A percentile compares a stretch with the other conserved stretches of the same genome.
Conservation (phyloP, 1,140 invertebrate species). For the Solen grandis region DNA sequence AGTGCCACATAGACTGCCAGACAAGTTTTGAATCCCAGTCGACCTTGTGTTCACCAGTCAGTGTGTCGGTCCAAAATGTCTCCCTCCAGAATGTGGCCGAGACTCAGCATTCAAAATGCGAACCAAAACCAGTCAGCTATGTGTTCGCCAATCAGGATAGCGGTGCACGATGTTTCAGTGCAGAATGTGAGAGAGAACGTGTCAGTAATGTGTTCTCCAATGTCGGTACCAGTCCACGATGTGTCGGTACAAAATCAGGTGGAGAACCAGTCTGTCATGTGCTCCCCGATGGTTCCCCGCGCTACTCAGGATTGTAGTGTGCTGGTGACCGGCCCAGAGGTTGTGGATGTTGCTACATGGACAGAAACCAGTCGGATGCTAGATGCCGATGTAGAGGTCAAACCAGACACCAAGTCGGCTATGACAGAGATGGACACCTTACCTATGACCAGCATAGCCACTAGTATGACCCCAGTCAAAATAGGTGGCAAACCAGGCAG, state of each 20-base stretch:
- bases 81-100: not conserved
- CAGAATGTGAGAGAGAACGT: slow-evolving; percentile 10
- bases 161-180: slow-evolving; percentile 8
- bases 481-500: slow-evolving; percentile 60
- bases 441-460: slow-evolving; percentile 32
- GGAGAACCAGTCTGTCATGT: slow-evolving; percentile 15
- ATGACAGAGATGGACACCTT: slow-evolving; percentile 47
- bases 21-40: not conserved
- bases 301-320: slow-evolving; percentile 34
- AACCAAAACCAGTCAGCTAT: slow-evolving; percentile 16
- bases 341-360: not conserved
- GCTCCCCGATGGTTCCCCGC: slow-evolving; percentile 35
- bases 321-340: slow-evolving; percentile 1
- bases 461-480: slow-evolving; percentile 69
- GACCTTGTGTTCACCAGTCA: not conserved
- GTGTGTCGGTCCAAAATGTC: not conserved
- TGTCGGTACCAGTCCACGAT: not conserved
- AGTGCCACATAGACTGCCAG: too few species aligned
- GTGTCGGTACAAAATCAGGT: slow-evolving; percentile 24
- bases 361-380: slow-evolving; percentile 6
- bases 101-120: slow-evolving; percentile 6
- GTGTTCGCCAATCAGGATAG: slow-evolving; percentile 29
- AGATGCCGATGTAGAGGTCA: slow-evolving; percentile 16
- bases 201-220: slow-evolving; percentile 18
- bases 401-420: slow-evolving; percentile 13